phyloP scores from a whole-genome alignment of 2,113 vertebrate species.

The Microtus ochrogaster region DNA sequence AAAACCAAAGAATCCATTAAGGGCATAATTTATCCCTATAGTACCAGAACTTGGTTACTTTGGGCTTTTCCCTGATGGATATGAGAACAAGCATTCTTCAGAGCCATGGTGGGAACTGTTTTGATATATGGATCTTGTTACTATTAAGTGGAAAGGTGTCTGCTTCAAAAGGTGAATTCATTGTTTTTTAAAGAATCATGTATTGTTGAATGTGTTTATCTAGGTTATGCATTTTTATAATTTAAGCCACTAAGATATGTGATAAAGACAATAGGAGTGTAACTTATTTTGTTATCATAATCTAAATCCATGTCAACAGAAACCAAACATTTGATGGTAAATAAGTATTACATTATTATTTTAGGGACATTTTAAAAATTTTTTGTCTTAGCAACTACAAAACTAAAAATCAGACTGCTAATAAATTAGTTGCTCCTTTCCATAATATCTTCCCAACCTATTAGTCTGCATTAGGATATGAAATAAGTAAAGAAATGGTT shows the following conservation, averaged over 20 bases:
- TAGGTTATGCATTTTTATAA: constrained; percentile 6
- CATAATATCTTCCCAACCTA: not conserved
- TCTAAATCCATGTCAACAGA: constrained; percentile 56
- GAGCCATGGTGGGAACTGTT: not conserved
- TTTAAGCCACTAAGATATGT: constrained; percentile 27
- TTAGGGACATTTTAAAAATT: not conserved
- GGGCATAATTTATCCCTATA: not conserved
- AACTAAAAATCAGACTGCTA: constrained; percentile 60
- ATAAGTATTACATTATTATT: constrained; percentile 41
- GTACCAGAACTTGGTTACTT: not conserved
- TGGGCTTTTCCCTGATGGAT: constrained; percentile 27
- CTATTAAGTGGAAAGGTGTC: not conserved
- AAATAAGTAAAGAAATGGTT: constrained; percentile 30
- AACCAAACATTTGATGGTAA: constrained; percentile 39
- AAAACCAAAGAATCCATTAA: not conserved
- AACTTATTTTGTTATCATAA: constrained; percentile 62
- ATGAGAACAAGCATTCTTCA: constrained; percentile 65
- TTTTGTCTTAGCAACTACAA: constrained; percentile 26
- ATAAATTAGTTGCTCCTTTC: constrained; percentile 11
- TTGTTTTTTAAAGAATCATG: constrained; percentile 7
- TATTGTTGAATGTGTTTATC: constrained; percentile 37
- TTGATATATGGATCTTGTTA: constrained; percentile 19
- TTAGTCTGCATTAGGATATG: constrained; percentile 49
- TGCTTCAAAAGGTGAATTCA: not conserved
- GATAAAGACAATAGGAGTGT: constrained; percentile 28